Evolutionary conservation across 2,888 invertebrate species (phyloP), one percentile per base, ranked within the genome.

Genomic region (Lasioglossum calceatum): DNA sequence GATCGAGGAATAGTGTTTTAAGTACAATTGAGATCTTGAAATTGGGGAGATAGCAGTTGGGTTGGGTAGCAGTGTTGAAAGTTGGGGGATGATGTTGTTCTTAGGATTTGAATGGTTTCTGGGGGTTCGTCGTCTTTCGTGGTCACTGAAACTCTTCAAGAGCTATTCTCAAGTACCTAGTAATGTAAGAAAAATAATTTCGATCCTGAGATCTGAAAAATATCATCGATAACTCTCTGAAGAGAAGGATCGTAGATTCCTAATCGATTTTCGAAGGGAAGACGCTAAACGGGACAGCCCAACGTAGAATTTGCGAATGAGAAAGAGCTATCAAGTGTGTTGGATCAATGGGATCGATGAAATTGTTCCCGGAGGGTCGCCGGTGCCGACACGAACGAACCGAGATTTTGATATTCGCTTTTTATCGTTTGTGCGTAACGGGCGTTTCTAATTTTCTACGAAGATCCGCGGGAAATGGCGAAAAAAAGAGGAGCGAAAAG

Each of bases 371-470:
- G 61, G 61, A 61, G 27, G 61, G 61, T 61, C 61, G 61, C 61
- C 36, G 39, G 81, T 47, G 78, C 72, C 61, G 79, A 70, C 79
- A 76, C 74, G 81, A 89, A 82, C 82, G 87, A 89, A 84, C 58
- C 83, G 87, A 86, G 61, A 82, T 91, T 91, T 91, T 91, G 88
- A 91, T 91, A 91, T 85, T 84, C 86, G 85, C 83, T 91, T 90
- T 91, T 87, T 86, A 91, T 91, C 82, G 82, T 88, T 86, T 89
- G 76, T 85, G 86, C 77, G 83, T 84, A 39, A 85, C 78, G 87
- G 71, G 87, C 90, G 89, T 94, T 94, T 94, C 92, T 92, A 93
- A 92, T 94, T 94, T 94, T 94, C 91, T 94, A 94, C 92, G 85
- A 92, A 79, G 86, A 89, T 79, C 10, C 82, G 85, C 81, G 81